These are phyloP conservation scores for Plebejus melissa DNA, from an alignment of 2,888 invertebrate species.

Conservation along the genomic window DNA sequence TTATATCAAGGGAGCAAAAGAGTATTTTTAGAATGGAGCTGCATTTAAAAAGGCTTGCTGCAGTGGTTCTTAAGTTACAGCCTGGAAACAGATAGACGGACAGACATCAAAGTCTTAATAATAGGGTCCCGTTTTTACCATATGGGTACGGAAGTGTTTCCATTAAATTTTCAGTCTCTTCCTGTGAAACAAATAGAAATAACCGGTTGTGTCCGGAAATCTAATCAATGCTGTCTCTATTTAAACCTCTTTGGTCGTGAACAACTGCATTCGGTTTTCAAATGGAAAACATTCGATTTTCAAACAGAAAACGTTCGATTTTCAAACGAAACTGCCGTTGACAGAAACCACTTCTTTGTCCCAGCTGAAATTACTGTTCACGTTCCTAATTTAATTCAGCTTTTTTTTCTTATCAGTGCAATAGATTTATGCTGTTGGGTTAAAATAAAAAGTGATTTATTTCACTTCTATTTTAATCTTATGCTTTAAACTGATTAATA, in stretches of 20 bases:
- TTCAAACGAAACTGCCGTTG: conserved; percentile 65
- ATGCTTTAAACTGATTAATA: too few species aligned
- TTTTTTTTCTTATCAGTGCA: background rate
- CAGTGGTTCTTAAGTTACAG: too few species aligned
- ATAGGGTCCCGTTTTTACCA: too few species aligned
- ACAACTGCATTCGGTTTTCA: conserved; percentile 26
- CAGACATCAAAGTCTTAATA: too few species aligned
- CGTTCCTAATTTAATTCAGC: conserved; percentile 21
- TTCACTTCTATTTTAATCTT: too few species aligned
- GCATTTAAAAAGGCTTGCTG: too few species aligned
- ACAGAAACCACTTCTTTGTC: conserved; percentile 69
- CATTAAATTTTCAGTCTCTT: background rate
- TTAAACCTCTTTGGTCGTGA: conserved; percentile 34
- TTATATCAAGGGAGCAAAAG: too few species aligned
- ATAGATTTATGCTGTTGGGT: background rate
- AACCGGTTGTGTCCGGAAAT: conserved; percentile 24
- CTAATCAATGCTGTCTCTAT: conserved; percentile 33
- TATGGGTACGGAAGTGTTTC: background rate
- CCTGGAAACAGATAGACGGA: too few species aligned
- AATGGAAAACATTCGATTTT: conserved; percentile 39
- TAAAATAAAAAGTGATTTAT: background rate
- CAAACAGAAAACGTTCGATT: conserved; percentile 56
- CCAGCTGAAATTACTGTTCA: conserved; percentile 48
- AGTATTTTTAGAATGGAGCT: too few species aligned
- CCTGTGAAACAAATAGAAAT: conserved; percentile 10